Base-by-base conservation (phyloP, 2,797 vertebrate genomes). In the Eurystomus glaucurus region DNA sequence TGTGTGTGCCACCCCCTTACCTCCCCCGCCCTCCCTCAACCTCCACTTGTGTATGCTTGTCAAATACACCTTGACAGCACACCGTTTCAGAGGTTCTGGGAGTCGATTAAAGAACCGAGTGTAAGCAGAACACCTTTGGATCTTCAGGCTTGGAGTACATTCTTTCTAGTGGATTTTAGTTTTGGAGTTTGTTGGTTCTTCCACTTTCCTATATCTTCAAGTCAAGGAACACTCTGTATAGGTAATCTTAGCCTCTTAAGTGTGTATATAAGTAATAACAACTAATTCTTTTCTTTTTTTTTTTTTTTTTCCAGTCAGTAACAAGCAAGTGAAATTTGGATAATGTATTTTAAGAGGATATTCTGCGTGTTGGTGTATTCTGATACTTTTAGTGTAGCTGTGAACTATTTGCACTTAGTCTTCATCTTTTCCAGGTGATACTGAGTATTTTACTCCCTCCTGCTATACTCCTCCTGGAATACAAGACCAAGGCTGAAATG, bases 401-500 rank as follows among this genome's bases (percentile, higher is more conserved):
- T 72, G 50, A 83, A 35, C 29, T 54, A 3, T 58, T 93, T 51
- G 61, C 19, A 88, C 51, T 75, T 12, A 78, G 5, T 93, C 84
- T 93, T 92, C 86, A 17, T 96, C 75, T 97, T 60, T 98, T 96
- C 88, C 76, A 99, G 99, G 99, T 99, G 92, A 99, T 99, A 96
- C 96, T 99, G 97, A 99, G 99, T 97, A 99, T 99, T 96, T 97
- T 99, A 84, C 98, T 99, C 65, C 99, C 99, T 87, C 99, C 99
- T 96, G 98, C 99, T 89, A 99, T 99, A 96, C 98, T 99, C 46
- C 98, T 99, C 97, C 94, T 99, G 98, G 99, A 99, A 98, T 99
- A 99, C 97, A 99, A 99, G 97, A 99, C 99, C 51, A 99, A 99
- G 95, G 99, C 99, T 25, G 99, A 99, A 98, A 99, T 99, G 99